Conservation (phyloP, 1,140 invertebrate genomes). For the Condylostylus longicornis region DNA sequence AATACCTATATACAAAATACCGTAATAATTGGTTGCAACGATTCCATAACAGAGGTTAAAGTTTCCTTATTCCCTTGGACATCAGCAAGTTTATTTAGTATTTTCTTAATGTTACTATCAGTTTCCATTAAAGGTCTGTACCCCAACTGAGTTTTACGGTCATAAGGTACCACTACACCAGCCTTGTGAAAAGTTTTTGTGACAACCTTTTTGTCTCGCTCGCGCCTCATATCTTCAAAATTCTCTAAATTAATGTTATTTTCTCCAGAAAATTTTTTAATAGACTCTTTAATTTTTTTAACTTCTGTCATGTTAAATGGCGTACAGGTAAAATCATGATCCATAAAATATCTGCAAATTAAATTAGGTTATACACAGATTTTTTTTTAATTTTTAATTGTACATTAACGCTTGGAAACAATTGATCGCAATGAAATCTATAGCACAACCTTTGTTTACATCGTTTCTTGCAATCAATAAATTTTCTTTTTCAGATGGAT, state of each 20-base stretch:
- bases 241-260: conserved; percentile 35
- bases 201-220: conserved; percentile 51
- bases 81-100: conserved; percentile 50
- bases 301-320: conserved; percentile 50
- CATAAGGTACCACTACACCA: conserved; percentile 77
- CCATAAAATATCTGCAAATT: conserved; percentile 42
- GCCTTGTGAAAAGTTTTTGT: conserved; percentile 67
- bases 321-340: conserved; percentile 44
- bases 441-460: conserved; percentile 46
- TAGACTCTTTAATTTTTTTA: conserved; percentile 39
- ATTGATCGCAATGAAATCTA: conserved; percentile 61
- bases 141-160: conserved; percentile 63
- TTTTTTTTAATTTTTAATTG: conserved; percentile 28
- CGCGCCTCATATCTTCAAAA: conserved; percentile 29
- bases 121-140: conserved; percentile 61
- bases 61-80: conserved; percentile 41
- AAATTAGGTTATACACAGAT: conserved; percentile 4
- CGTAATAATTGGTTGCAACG: conserved; percentile 62
- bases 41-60: conserved; percentile 40
- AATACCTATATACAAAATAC: too few species aligned
- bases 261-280: conserved; percentile 49
- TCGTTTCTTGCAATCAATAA: conserved; percentile 63
- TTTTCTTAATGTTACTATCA: conserved; percentile 59
- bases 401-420: conserved; percentile 74
- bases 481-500: conserved; percentile 50